phyloP scores from a whole-genome alignment of 2,797 vertebrate genomes.

The Carduelis carduelis region DNA sequence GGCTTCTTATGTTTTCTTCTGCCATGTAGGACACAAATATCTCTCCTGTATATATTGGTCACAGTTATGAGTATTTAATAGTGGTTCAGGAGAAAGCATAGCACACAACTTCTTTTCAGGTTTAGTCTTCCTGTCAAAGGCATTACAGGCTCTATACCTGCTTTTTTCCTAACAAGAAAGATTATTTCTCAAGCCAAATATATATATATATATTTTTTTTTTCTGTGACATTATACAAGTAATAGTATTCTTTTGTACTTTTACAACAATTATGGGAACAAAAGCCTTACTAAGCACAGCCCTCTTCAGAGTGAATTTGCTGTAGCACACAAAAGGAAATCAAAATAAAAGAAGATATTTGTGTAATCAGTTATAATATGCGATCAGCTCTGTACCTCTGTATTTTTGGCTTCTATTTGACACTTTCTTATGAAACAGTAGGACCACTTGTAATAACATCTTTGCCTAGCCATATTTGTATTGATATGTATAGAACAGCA shows the following conservation, averaged over 20 bases:
- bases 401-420: not conserved
- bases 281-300: slow-evolving; percentile 8
- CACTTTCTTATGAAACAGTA: not conserved
- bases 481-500: slow-evolving; percentile 26
- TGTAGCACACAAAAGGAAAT: slow-evolving; percentile 13
- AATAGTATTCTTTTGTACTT: not conserved
- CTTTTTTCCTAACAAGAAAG: not conserved
- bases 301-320: not conserved
- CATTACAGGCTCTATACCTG: not conserved
- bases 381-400: not conserved
- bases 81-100: not conserved
- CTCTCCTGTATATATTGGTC: not conserved
- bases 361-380: not conserved
- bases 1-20: not conserved
- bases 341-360: slow-evolving; percentile 6
- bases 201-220: not conserved
- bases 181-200: not conserved
- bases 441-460: not conserved
- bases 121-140: not conserved
- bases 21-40: not conserved
- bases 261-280: not conserved
- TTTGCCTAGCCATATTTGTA: not conserved
- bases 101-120: not conserved
- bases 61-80: not conserved
- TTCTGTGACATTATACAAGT: not conserved